Percentiles rank a stretch among this genome's conserved stretches.
Evolutionary conservation across 2,888 invertebrate genomes (phyloP).

Genomic region (Tridacna crocea): DNA sequence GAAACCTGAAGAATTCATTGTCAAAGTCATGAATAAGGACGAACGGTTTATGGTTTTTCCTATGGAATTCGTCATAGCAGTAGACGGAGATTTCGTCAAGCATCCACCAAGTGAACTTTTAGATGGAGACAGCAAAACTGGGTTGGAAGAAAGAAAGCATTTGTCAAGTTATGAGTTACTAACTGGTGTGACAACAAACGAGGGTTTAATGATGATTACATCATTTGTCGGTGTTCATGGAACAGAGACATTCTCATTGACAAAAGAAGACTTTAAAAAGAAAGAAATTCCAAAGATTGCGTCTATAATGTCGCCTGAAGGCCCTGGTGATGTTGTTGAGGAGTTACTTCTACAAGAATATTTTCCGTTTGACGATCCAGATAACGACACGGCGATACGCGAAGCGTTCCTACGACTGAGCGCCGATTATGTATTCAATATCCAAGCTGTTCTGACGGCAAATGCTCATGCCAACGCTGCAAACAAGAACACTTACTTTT

Average conservation of each 20-base stretch:
- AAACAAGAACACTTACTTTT: constrained; percentile 37
- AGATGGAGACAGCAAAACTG: constrained; percentile 90
- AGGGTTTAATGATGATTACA: constrained; percentile 87
- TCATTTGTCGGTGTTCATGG: constrained; percentile 91
- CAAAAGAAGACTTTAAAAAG: constrained; percentile 17
- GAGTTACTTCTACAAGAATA: constrained; percentile 29
- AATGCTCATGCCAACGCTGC: constrained; percentile 17
- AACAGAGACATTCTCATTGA: constrained; percentile 86
- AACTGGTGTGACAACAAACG: constrained; percentile 96
- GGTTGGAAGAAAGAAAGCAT: constrained; percentile 4
- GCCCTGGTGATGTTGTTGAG: constrained; percentile 23
- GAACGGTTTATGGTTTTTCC: constrained; percentile 37
- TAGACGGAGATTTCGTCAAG: constrained; percentile 89
- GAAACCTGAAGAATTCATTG: constrained; percentile 46
- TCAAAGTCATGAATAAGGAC: constrained; percentile 48
- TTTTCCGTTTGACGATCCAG: constrained; percentile 38
- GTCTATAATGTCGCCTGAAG: constrained; percentile 29
- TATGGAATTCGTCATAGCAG: constrained; percentile 90
- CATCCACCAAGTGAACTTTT: constrained; percentile 91
- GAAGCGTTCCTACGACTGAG: constrained; percentile 31
- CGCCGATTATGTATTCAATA: constrained; percentile 37
- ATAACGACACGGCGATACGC: constrained; percentile 4
- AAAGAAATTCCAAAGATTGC: constrained; percentile 32
- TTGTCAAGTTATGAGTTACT: constrained; percentile 88
- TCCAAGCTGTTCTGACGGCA: constrained; percentile 18